Evolutionary conservation across 1,140 invertebrate species (phyloP), one percentile per base, ranked within the genome.

Genomic region (Panulirus ornatus): DNA sequence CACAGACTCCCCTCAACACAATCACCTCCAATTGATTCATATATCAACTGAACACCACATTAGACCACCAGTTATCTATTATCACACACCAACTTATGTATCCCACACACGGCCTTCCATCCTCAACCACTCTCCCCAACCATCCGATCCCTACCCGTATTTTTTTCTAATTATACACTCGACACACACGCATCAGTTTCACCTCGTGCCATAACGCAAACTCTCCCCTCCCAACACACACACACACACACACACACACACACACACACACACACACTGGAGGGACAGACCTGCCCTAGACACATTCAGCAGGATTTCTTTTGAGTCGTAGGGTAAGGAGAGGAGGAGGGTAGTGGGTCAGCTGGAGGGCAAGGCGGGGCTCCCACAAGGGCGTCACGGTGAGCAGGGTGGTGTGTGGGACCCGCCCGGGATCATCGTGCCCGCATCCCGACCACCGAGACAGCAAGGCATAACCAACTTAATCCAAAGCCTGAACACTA

Each of bases 241-340:
- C 70, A 71, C 70, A 71, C 70, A 71, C 70, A 71, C 70, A 71
- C 70, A 71, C 70, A 71, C 70, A 71, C 70, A 71, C 70, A 71
- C 70, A 71, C 70, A 71, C 70, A 71, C 70, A 71, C 70, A 71
- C 70, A 71, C 70, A 71, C 70, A 71, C 70, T n/a, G n/a, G n/a
- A n/a, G n/a, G n/a, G n/a, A n/a, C n/a, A n/a, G n/a, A n/a, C n/a
- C n/a, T n/a, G n/a, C n/a, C n/a, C n/a, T n/a, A n/a, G n/a, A n/a
- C n/a, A n/a, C n/a, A n/a, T n/a, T n/a, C n/a, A n/a, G n/a, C n/a
- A n/a, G n/a, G n/a, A n/a, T n/a, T n/a, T n/a, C n/a, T n/a, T n/a
- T n/a, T n/a, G n/a, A n/a, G n/a, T n/a, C n/a, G n/a, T n/a, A n/a
- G n/a, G n/a, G n/a, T n/a, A n/a, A n/a, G n/a, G n/a, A n/a, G n/a